Percentiles rank a stretch among this genome's conserved stretches.
These are phyloP conservation scores for Ornithoptera priamus DNA, from an alignment of 2,888 invertebrate genomes.

Conservation along the genomic window DNA sequence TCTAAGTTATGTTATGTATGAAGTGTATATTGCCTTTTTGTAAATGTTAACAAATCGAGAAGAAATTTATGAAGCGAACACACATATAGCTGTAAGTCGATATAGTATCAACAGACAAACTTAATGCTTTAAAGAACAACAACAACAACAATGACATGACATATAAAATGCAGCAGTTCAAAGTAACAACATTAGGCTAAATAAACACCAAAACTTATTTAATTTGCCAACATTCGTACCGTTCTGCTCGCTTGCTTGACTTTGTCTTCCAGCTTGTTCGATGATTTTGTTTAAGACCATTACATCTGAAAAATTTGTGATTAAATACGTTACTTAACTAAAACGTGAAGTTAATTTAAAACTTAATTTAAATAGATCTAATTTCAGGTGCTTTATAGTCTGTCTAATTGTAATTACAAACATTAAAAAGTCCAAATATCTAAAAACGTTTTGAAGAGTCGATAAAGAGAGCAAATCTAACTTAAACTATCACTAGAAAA, in stretches of 20 bases:
- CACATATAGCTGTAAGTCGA: constrained; percentile 31
- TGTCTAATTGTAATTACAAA: too few relatives aligned
- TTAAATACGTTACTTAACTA: background rate
- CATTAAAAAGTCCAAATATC: too few relatives aligned
- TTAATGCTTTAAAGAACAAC: constrained; percentile 48
- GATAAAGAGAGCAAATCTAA: too few relatives aligned
- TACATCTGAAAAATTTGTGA: constrained; percentile 85
- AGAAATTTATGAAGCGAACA: constrained; percentile 36
- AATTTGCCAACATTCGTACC: constrained; percentile 80
- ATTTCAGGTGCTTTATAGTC: too few relatives aligned
- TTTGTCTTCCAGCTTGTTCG: constrained; percentile 95
- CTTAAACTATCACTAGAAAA: too few relatives aligned
- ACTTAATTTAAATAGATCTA: too few relatives aligned
- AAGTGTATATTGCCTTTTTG: constrained; percentile 31
- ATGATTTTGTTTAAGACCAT: constrained; percentile 98
- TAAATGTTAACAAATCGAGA: constrained; percentile 39
- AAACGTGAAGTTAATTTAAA: too few relatives aligned
- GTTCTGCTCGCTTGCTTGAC: constrained; percentile 91
- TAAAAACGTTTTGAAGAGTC: too few relatives aligned
- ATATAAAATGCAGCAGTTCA: constrained; percentile 17
- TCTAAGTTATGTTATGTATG: background rate
- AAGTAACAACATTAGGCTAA: constrained; percentile 20
- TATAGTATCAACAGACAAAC: constrained; percentile 26
- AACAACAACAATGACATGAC: constrained; percentile 46
- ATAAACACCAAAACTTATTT: constrained; percentile 33